Evolutionary conservation across 2,888 invertebrate genomes (phyloP).

Genomic region (Pristionchus entomophagus): DNA sequence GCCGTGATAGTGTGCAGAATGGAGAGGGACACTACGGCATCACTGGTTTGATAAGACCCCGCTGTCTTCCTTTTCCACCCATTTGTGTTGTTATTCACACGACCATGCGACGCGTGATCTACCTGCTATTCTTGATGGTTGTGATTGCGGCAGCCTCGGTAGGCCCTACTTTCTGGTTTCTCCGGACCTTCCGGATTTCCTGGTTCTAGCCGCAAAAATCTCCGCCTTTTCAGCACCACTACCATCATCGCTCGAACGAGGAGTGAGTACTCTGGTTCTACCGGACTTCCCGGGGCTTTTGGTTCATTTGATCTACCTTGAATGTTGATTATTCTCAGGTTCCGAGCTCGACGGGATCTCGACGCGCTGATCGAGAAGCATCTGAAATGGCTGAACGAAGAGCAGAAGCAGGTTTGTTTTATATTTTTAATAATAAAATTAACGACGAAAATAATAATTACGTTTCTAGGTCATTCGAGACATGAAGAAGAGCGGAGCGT

Average conservation of each 20-base stretch:
- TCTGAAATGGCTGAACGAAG: constrained; percentile 22
- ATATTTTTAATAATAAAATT: neutral
- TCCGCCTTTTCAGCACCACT: neutral
- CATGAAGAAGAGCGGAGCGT: constrained; percentile 17
- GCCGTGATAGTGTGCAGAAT: too few species aligned
- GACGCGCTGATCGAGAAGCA: constrained; percentile 33
- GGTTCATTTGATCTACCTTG: neutral
- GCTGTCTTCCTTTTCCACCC: too few species aligned
- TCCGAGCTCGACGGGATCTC: neutral
- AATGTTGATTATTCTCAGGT: neutral
- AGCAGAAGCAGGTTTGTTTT: constrained; percentile 3
- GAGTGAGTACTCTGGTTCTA: too few species aligned
- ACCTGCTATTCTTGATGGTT: neutral
- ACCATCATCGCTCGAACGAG: constrained; percentile 10
- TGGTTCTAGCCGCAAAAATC: neutral
- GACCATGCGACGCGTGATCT: too few species aligned
- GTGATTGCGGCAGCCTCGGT: constrained; percentile 15
- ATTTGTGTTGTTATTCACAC: too few species aligned
- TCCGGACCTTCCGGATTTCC: neutral
- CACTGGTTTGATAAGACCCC: too few species aligned
- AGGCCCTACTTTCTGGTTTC: neutral
- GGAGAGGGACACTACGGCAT: too few species aligned
- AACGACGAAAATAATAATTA: neutral
- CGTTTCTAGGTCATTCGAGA: neutral
- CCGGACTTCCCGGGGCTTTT: too few species aligned